Base-by-base conservation (phyloP, 2,888 invertebrate species). In the Andrena chrysosceles region DNA sequence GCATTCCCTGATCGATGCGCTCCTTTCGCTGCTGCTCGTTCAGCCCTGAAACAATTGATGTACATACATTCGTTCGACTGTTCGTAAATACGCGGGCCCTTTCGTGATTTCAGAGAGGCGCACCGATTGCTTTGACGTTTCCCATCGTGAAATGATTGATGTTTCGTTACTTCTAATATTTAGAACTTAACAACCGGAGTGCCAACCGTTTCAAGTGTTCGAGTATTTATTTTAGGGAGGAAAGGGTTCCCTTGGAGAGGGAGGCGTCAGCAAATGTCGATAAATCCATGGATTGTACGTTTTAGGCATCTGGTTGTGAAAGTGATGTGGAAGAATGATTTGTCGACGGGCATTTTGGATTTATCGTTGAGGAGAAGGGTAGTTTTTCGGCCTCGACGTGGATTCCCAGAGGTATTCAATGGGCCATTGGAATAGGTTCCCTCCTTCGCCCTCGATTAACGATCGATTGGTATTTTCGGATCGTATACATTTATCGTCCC, bases 1-100 rank as follows among this genome's bases (percentile, higher is more conserved):
- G 62, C 78, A 54, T 64, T 54, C 33, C 35, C 67, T 73, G 86
- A 87, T 87, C 85, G 84, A 87, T 87, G 66, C 29, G 63, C 80
- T 79, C 78, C 71, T 80, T 84, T 85, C 84, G 79, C 63, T 23
- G 75, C 7, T 59, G 71, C 63, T 77, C 81, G 80, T 63, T 85
- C 75, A 72, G 5, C 73, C 77, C 80, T 84, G 71, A 85, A 85
- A 81, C 80, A 80, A 81, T 83, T 70, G 68, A 78, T 35, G 49
- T 52, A 26, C 60, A 29, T 66, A 23, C 60, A 29, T 63, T 66
- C 77, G 71, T 78, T 56, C 74, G 63, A 64, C 56, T 62, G 66
- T 63, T 70, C 72, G 33, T 35, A 67, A 70, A 76, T 59, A 75
- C 33, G 31, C 62, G 20, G 31, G 6, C 33, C 29, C 10, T 54